Base-by-base conservation (phyloP, 2,888 invertebrate genomes). In the Metalampra italica region DNA sequence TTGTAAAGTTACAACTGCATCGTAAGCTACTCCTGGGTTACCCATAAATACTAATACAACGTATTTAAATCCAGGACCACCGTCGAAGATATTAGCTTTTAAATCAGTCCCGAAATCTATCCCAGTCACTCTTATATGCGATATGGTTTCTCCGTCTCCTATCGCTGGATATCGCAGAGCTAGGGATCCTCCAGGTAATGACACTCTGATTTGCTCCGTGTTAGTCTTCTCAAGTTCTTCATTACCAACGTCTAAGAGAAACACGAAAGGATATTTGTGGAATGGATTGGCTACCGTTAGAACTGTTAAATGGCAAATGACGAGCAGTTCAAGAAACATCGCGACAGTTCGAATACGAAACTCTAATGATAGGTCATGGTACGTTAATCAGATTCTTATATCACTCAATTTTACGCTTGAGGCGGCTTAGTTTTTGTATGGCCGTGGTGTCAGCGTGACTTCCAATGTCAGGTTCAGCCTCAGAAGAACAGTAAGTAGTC, bases 61-160 rank as follows among this genome's bases (percentile, higher is more conserved):
- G 64, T 84, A 86, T 62, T 82, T 83, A 56, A 73, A 85, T 42
- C 88, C 89, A 59, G 89, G 89, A 14, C 89, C 89, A 42, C 89
- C 89, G 52, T 88, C 85, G 9, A 80, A 66, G 14, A 89, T 81
- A 50, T 70, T 82, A 0, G 86, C 83, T 68, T 86, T 87, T 1
- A 89, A 66, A 53, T 87, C 77, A 3, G 83, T 81, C 1, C 85
- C 86, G 45, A 82, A 89, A 64, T 88, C 88, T 44, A 89, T 82
- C 7, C 85, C 82, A 58, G 79, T 86, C 22, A 88, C 87, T 70
- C 87, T 73, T 1, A 89, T 71, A 52, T 88, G 88, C 0, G 76
- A 68, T 68, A 89, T 86, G 1, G 71, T 71, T 32, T 83, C 73
- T 36, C 82, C 84, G 47, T 77, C 66, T 1, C 78, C 81, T 9